Conservation (phyloP, 2,113 vertebrate species). For the Cyprinodon brontotheroides region DNA sequence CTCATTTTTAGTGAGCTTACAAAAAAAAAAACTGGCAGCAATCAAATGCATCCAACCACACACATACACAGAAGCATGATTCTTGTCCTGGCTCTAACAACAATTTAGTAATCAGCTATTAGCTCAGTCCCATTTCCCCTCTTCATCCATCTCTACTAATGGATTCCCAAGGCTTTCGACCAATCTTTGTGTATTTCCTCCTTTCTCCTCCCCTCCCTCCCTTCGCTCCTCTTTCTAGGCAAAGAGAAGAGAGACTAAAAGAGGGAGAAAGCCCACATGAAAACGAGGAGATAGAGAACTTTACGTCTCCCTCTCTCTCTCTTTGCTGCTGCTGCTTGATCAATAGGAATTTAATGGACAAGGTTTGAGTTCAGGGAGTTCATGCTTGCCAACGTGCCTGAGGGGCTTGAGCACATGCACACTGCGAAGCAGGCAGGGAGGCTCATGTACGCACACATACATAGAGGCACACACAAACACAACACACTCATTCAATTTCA, state of each 20-base stretch:
- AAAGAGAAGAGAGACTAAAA: conserved; percentile 40
- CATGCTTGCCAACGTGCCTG: conserved; percentile 77
- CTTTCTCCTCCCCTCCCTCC: conserved; percentile 1
- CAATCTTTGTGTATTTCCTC: conserved; percentile 40
- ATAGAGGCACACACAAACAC: conserved; percentile 24
- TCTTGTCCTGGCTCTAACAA: conserved; percentile 15
- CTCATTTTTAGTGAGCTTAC: conserved; percentile 1
- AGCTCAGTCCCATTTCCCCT: conserved; percentile 44
- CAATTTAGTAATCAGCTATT: conserved; percentile 60
- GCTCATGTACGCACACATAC: conserved; percentile 19
- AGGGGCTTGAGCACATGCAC: conserved; percentile 67
- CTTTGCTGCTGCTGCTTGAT: conserved; percentile 68
- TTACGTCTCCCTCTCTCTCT: conserved; percentile 63
- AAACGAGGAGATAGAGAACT: conserved; percentile 73
- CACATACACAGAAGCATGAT: conserved; percentile 11
- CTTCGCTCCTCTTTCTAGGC: conserved; percentile 22
- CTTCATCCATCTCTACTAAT: conserved; percentile 53
- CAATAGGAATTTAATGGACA: conserved; percentile 81
- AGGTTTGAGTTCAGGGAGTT: conserved; percentile 81
- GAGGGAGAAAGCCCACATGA: conserved; percentile 60
- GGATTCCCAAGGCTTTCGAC: conserved; percentile 56
- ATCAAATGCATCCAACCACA: conserved; percentile 21
- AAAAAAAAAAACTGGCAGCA: background rate
- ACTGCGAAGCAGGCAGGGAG: conserved; percentile 53
- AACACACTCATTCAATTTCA: conserved; percentile 36